Conservation (phyloP, 2,797 vertebrate species). For the Nothura maculosa region DNA sequence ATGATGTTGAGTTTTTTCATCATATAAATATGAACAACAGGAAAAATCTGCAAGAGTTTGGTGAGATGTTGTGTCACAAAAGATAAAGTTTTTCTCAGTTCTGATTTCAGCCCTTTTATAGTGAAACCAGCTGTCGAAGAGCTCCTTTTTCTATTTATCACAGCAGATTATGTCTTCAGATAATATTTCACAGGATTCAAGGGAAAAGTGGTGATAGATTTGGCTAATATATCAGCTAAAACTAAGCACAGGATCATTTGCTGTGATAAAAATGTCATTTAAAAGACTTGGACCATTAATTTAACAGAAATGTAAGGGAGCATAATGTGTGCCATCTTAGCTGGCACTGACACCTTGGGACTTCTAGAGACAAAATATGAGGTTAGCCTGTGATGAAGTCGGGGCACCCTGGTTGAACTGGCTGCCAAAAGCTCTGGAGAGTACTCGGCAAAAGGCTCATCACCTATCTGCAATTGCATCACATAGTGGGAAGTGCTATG, state of each 20-base stretch:
- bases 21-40: constrained; percentile 75
- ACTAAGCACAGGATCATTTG: background rate
- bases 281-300: background rate
- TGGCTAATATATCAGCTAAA: constrained; percentile 32
- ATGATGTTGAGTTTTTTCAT: constrained; percentile 76
- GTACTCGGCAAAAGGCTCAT: background rate
- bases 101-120: constrained; percentile 65
- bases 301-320: background rate
- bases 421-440: background rate
- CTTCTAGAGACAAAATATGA: constrained; percentile 32
- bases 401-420: background rate
- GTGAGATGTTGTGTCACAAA: constrained; percentile 73
- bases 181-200: constrained; percentile 48
- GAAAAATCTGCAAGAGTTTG: constrained; percentile 77
- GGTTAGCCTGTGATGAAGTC: constrained; percentile 23
- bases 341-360: background rate
- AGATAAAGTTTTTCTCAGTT: constrained; percentile 74
- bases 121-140: constrained; percentile 69
- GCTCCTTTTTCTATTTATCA: constrained; percentile 63
- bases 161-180: constrained; percentile 33
- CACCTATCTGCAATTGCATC: background rate
- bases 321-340: background rate
- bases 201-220: constrained; percentile 10
- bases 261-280: constrained; percentile 12
- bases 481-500: constrained; percentile 38